A percentile compares a stretch with the other conserved stretches of the same genome.
Evolutionary conservation across 2,113 vertebrate species (phyloP).

Genomic region (Aptenodytes patagonicus): DNA sequence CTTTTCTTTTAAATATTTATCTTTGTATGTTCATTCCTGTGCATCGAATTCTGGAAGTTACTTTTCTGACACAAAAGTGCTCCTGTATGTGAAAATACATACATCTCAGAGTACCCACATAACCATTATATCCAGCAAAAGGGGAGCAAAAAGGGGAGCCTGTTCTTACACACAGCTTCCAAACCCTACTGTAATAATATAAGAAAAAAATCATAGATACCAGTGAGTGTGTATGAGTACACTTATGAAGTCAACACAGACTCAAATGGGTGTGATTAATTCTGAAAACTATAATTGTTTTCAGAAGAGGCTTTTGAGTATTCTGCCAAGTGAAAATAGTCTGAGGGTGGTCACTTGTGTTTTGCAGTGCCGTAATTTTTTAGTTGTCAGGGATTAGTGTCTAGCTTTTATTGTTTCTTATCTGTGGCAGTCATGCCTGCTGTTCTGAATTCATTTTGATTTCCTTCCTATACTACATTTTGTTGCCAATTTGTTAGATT

Average conservation of each 20-base stretch:
- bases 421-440: background rate
- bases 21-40: background rate
- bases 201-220: background rate
- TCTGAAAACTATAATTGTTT: background rate
- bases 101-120: background rate
- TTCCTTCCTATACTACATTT: slow-evolving; percentile 15
- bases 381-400: background rate
- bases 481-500: slow-evolving; percentile 15
- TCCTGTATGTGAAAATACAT: background rate
- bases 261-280: background rate
- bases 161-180: background rate
- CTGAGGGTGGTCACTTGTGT: background rate
- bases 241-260: background rate
- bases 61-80: background rate
- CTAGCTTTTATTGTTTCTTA: slow-evolving; percentile 2
- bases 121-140: background rate
- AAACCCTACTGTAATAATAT: background rate
- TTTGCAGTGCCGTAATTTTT: background rate
- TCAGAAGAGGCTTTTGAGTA: background rate
- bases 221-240: background rate
- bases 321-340: background rate
- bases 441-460: slow-evolving; percentile 25
- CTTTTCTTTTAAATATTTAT: background rate
- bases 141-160: background rate
- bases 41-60: background rate